Conservation (phyloP, 2,113 vertebrate species). For the Stegostoma tigrinum region DNA sequence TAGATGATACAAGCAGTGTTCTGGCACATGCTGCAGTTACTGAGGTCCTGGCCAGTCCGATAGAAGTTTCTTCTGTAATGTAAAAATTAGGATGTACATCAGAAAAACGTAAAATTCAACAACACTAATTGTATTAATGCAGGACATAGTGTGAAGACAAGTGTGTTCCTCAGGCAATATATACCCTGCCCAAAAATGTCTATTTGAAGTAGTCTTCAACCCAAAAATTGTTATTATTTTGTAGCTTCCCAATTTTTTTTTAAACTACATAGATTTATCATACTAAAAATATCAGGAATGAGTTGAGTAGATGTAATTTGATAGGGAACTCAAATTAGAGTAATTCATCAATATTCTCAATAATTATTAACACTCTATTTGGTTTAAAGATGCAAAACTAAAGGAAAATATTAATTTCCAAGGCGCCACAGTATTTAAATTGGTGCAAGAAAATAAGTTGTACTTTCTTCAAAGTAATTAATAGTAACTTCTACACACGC, state of each 20-base stretch:
- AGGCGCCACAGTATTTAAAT: no score
- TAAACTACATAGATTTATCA: neutral
- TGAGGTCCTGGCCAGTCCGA: conserved; percentile 94
- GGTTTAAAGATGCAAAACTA: no score
- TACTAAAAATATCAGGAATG: neutral
- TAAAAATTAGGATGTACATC: conserved; percentile 41
- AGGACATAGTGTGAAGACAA: neutral
- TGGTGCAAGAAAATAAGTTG: no score
- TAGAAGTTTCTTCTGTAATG: conserved; percentile 85
- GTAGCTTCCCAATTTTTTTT: neutral
- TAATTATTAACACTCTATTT: no score
- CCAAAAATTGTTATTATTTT: neutral
- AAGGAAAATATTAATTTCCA: no score
- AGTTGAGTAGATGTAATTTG: neutral
- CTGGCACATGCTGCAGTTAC: conserved; percentile 94
- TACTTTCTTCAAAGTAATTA: no score
- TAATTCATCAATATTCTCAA: no score
- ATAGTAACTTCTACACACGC: no score
- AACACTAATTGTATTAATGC: neutral
- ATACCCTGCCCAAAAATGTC: neutral
- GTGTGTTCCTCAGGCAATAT: neutral
- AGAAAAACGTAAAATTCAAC: neutral
- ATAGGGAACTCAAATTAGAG: neutral
- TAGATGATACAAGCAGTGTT: conserved; percentile 98
- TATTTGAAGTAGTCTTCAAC: neutral